These are phyloP conservation scores for Phlogophora meticulosa DNA, from an alignment of 2,888 invertebrate species.

Conservation along the genomic window DNA sequence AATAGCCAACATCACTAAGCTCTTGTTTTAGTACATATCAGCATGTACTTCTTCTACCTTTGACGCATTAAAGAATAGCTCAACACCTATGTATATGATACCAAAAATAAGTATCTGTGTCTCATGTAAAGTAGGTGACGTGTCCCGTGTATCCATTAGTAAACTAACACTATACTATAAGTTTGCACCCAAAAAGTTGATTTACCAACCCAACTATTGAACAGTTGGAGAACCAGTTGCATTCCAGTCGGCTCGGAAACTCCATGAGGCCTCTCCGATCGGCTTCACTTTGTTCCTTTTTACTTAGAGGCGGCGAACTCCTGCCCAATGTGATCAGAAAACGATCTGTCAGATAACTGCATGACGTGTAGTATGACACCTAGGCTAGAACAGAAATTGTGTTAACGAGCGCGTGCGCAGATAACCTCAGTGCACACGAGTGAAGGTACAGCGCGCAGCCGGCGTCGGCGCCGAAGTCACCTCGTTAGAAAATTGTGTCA, in stretches of 20 bases:
- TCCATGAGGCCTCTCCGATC: conserved; percentile 37
- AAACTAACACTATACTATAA: conserved; percentile 12
- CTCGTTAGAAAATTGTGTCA: conserved; percentile 69
- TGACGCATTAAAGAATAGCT: not conserved
- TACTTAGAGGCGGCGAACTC: not conserved
- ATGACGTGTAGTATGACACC: conserved; percentile 49
- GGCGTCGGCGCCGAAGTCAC: conserved; percentile 31
- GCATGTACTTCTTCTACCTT: not conserved
- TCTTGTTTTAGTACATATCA: not conserved
- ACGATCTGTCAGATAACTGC: conserved; percentile 37
- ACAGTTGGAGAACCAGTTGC: conserved; percentile 52
- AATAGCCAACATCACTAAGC: not conserved
- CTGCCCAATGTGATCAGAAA: conserved; percentile 24
- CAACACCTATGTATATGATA: not conserved
- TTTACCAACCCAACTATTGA: conserved; percentile 27
- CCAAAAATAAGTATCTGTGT: not conserved
- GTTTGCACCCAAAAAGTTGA: conserved; percentile 24
- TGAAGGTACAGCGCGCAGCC: conserved; percentile 55
- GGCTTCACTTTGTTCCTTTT: conserved; percentile 39
- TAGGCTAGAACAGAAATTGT: conserved; percentile 64
- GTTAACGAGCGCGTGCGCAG: conserved; percentile 62
- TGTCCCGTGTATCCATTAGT: not conserved
- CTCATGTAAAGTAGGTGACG: not conserved
- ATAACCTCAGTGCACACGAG: conserved; percentile 62
- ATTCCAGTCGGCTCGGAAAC: conserved; percentile 40